These are phyloP conservation scores for Ginglymostoma cirratum DNA, from an alignment of 2,113 vertebrate genomes.

Conservation along the genomic window DNA sequence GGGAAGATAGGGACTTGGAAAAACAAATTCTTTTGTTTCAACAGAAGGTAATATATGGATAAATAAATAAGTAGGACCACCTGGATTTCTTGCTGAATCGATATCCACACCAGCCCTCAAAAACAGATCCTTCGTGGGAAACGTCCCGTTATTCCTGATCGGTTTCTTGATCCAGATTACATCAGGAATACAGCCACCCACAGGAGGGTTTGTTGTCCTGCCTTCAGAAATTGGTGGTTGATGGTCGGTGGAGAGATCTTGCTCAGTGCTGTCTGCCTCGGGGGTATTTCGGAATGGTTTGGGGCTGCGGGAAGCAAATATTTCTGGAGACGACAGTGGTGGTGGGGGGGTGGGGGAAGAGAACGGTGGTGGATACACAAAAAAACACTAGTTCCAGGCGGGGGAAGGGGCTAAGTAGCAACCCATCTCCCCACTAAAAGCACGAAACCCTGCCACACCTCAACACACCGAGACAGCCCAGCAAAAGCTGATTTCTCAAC, in stretches of 20 bases:
- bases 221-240: not conserved
- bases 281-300: not conserved
- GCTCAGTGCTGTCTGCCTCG: not conserved
- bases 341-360: not conserved
- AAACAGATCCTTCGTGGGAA: not conserved
- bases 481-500: not conserved
- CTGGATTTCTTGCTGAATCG: not conserved
- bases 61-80: not conserved
- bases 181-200: not conserved
- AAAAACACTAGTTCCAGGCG: not conserved
- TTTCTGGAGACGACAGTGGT: not conserved
- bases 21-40: slow-evolving; percentile 16
- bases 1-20: not conserved
- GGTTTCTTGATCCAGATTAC: not conserved
- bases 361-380: not conserved
- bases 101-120: not conserved
- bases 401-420: not conserved
- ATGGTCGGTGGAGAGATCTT: not conserved
- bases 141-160: not conserved
- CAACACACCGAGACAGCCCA: not conserved
- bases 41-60: not conserved
- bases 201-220: not conserved
- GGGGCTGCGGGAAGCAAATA: not conserved
- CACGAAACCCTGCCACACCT: not conserved
- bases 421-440: not conserved